Evolutionary conservation across 2,113 vertebrate genomes (phyloP).

Genomic region (Mesoclemmys tuberculata): DNA sequence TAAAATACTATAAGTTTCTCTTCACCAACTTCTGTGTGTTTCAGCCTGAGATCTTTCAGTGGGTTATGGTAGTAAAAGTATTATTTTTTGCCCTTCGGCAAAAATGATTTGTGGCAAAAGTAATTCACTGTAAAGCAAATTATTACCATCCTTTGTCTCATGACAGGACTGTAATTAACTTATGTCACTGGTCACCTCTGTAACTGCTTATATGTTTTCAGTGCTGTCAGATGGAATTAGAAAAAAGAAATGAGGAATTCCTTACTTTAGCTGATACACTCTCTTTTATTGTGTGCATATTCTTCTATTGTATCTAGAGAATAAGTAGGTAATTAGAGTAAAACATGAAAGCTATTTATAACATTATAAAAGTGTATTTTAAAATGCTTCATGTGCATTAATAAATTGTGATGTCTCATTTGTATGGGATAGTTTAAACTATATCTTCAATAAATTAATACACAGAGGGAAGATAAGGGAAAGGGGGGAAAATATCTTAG

Average conservation of each 20-base stretch:
- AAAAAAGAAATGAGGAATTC: conserved; percentile 19
- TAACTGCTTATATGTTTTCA: conserved; percentile 56
- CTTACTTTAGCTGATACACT: conserved; percentile 26
- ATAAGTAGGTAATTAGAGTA: conserved; percentile 50
- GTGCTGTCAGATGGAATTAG: conserved; percentile 41
- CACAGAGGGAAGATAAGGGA: background rate
- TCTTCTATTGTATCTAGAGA: conserved; percentile 44
- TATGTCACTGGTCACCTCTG: conserved; percentile 67
- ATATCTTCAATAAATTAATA: conserved; percentile 16
- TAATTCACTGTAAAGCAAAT: conserved; percentile 69
- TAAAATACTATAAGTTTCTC: background rate
- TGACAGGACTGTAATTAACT: conserved; percentile 76
- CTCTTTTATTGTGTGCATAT: conserved; percentile 14
- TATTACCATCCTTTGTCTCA: conserved; percentile 58
- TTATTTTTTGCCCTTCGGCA: conserved; percentile 53
- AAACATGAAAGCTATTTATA: conserved; percentile 51
- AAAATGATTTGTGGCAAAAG: conserved; percentile 47
- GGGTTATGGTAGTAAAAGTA: background rate
- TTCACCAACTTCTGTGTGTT: background rate
- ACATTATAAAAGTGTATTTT: conserved; percentile 50
- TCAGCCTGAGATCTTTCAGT: background rate
- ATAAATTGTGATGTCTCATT: conserved; percentile 23
- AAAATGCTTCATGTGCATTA: conserved; percentile 27
- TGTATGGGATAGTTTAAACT: conserved; percentile 17
- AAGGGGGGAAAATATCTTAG: background rate